These are phyloP conservation scores for Erpobdella octoculata DNA, from an alignment of 2,888 invertebrate species.

Conservation along the genomic window DNA sequence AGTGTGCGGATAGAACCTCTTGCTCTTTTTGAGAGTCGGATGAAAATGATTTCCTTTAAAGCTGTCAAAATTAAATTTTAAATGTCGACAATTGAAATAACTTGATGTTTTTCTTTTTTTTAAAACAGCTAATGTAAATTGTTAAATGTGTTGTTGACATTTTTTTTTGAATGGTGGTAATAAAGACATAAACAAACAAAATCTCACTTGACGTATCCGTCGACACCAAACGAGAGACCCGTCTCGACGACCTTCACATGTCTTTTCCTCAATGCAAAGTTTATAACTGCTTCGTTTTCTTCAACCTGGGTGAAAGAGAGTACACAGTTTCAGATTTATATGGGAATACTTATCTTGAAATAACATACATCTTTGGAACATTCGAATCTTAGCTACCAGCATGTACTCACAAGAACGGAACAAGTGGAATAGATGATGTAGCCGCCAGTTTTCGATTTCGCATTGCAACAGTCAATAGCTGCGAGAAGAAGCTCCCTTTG, in stretches of 20 bases:
- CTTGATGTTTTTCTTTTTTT: not conserved
- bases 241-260: conserved; percentile 83
- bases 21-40: conserved; percentile 75
- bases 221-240: conserved; percentile 86
- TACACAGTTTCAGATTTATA: not conserved
- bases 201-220: conserved; percentile 76
- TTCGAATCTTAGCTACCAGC: too few relatives aligned
- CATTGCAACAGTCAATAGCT: conserved; percentile 92
- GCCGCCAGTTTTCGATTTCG: conserved; percentile 82
- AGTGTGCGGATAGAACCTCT: conserved; percentile 90
- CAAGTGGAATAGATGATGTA: conserved; percentile 97
- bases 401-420: conserved; percentile 67
- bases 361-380: not conserved
- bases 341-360: not conserved
- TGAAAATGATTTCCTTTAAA: conserved; percentile 66
- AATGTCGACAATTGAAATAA: too few relatives aligned
- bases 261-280: conserved; percentile 84
- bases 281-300: conserved; percentile 95
- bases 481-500: conserved; percentile 84
- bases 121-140: not conserved
- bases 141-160: not conserved
- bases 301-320: conserved; percentile 63
- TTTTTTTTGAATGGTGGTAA: not conserved
- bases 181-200: not conserved
- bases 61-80: conserved; percentile 47